Base-by-base conservation (phyloP, 2,888 invertebrate genomes). In the Branchinecta sandiegonensis region DNA sequence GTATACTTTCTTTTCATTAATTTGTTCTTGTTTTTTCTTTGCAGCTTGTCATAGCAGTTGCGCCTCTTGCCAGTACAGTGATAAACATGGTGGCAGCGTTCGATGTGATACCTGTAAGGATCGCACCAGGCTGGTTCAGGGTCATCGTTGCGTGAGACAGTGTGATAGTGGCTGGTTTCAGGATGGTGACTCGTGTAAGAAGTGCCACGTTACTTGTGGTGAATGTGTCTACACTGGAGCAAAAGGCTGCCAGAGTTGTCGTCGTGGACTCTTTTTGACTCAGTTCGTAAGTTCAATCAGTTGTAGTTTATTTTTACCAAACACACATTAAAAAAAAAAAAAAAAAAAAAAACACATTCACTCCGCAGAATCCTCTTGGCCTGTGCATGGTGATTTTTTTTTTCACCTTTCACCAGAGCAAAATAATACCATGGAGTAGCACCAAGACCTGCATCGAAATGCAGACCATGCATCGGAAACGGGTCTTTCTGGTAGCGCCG, bases 151-250 rank as follows among this genome's bases (percentile, higher is more conserved):
- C 9, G 63, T 56, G n/a, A n/a, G 63, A n/a, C 63, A 56, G n/a
- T 56, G 63, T 10, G 63, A 56, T n/a, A 56, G 63, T 56, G 63
- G 63, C 23, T 56, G 63, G 63, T 56, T 56, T 11, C 63, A 56
- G 23, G 63, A 56, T 56, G 63, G 63, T 56, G 11, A 23, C 14
- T 17, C 23, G n/a, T 56, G 63, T 23, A 56, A 10, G 23, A 56
- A 56, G 23, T 56, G 63, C 23, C 63, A 56, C 10, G 63, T 56
- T n/a, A 17, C 63, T 17, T 56, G 63, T 56, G 63, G 63, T 23
- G 63, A 56, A 23, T 56, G 63, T 23, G 63, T 56, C 8, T 56
- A 56, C 11, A 17, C 63, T 56, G 63, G 63, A 2, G 14, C 63
- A 9, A 56, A 56, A 56, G 63, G 63, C 23, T 56, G 63, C 10